Conservation (phyloP, 2,113 vertebrate species). For the Zosterops pallidus region DNA sequence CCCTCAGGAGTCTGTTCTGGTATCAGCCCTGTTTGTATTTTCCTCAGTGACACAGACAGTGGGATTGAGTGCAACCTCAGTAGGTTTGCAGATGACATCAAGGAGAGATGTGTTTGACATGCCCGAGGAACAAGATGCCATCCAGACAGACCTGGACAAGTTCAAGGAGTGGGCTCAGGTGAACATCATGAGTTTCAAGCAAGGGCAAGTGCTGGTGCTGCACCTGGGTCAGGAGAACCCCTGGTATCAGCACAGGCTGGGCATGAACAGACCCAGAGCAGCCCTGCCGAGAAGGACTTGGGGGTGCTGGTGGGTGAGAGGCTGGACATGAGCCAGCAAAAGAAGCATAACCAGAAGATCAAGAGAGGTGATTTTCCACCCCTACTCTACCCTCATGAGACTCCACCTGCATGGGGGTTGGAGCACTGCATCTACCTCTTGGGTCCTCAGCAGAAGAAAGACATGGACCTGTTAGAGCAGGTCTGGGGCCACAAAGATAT, state of each 20-base stretch:
- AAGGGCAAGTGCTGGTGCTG: neutral
- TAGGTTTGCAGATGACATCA: neutral
- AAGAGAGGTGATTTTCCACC: neutral
- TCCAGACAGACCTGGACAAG: neutral
- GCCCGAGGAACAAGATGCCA: rapidly evolving
- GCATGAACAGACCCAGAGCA: neutral
- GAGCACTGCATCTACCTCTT: neutral
- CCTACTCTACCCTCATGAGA: neutral
- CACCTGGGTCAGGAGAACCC: rapidly evolving
- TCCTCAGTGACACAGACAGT: neutral
- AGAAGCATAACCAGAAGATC: neutral
- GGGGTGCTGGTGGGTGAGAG: neutral
- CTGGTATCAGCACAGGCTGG: rapidly evolving
- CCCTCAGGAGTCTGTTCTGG: neutral
- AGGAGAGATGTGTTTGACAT: neutral
- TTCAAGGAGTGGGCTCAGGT: rapidly evolving
- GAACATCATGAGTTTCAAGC: neutral
- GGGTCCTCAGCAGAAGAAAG: neutral
- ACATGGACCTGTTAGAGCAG: neutral
- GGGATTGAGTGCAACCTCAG: neutral
- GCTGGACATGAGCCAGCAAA: neutral
- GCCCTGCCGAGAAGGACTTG: neutral
- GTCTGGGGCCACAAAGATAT: neutral
- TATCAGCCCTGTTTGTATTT: neutral
- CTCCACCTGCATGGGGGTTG: neutral